phyloP scores from a whole-genome alignment of 2,113 vertebrate species.

The Edolisoma coerulescens region DNA sequence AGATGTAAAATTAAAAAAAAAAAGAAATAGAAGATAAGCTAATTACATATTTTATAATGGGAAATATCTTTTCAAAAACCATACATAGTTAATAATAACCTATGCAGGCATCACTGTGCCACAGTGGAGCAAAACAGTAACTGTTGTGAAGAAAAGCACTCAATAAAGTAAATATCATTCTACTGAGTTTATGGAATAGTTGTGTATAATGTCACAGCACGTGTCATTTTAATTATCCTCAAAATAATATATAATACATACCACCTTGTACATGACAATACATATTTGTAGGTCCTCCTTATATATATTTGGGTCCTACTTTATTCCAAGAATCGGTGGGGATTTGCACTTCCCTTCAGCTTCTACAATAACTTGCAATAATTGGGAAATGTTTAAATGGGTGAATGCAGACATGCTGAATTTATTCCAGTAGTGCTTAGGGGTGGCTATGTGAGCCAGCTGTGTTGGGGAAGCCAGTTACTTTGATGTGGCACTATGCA shows the following conservation, averaged over 20 bases:
- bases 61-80: not conserved
- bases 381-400: not conserved
- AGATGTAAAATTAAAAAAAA: not conserved
- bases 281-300: not conserved
- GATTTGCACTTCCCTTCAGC: not conserved
- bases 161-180: constrained; percentile 3
- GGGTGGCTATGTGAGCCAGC: not conserved
- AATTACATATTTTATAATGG: not conserved
- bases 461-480: not conserved
- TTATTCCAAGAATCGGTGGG: not conserved
- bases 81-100: not conserved
- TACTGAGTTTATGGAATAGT: not conserved
- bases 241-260: not conserved
- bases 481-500: not conserved
- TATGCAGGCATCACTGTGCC: not conserved
- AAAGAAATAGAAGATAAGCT: not conserved
- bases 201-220: not conserved
- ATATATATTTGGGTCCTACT: not conserved
- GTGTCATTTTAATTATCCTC: not conserved
- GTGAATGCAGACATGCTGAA: not conserved
- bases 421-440: not conserved
- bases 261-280: not conserved
- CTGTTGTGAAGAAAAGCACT: not conserved
- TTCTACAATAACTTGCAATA: not conserved
- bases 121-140: not conserved